Conservation (phyloP, 2,888 invertebrate genomes). For the Acleris emargana region DNA sequence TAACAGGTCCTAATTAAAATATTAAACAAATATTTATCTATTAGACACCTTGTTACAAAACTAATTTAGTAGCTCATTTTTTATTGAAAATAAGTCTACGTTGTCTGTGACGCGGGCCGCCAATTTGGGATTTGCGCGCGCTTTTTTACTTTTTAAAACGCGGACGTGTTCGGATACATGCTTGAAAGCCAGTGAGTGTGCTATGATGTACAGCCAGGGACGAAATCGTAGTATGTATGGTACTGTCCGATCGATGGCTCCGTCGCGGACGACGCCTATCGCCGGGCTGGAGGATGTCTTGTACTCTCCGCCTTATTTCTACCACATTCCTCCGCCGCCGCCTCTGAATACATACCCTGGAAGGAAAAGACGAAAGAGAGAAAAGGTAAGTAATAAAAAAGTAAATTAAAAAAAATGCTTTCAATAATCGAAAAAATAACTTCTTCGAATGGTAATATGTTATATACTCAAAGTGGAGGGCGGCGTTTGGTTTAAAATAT, state of each 20-base stretch:
- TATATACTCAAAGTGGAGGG: no score
- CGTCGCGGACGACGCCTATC: constrained; percentile 62
- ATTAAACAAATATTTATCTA: constrained; percentile 70
- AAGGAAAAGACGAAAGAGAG: constrained; percentile 72
- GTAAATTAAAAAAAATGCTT: no score
- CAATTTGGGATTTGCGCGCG: constrained; percentile 42
- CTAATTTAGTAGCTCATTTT: constrained; percentile 69
- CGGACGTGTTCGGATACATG: constrained; percentile 42
- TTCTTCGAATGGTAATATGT: no score
- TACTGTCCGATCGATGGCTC: constrained; percentile 72
- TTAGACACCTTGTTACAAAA: constrained; percentile 56
- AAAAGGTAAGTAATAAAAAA: constrained; percentile 47
- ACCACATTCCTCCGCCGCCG: constrained; percentile 72
- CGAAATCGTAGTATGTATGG: constrained; percentile 70
- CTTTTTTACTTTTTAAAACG: constrained; percentile 45
- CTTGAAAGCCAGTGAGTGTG: constrained; percentile 48
- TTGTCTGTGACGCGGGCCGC: constrained; percentile 13
- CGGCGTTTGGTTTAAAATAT: no score
- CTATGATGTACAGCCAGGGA: constrained; percentile 68
- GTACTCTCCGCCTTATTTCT: constrained; percentile 72
- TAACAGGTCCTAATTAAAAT: constrained; percentile 67
- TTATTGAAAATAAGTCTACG: constrained; percentile 69
- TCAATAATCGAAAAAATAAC: no score
- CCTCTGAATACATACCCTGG: constrained; percentile 76
- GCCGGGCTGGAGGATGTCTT: constrained; percentile 65